A percentile compares a stretch with the other conserved stretches of the same genome.
phyloP scores from a whole-genome alignment of 2,113 vertebrate species.

The Syngnathus scovelli region DNA sequence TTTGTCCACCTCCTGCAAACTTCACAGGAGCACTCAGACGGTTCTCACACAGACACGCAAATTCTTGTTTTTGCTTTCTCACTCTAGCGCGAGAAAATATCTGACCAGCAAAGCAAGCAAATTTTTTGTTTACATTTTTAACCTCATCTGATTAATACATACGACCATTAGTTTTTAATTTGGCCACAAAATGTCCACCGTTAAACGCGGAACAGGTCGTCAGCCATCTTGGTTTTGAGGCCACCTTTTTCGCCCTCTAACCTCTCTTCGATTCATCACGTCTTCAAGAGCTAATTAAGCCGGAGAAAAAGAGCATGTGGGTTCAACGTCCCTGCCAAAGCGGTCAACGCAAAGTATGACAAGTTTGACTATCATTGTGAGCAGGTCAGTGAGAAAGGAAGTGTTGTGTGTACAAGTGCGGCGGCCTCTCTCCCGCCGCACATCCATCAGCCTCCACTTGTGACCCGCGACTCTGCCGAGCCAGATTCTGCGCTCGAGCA shows the following conservation, averaged over 20 bases:
- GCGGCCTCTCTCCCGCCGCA: constrained; percentile 42
- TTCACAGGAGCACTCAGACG: constrained; percentile 65
- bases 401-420: constrained; percentile 51
- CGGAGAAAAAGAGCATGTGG: not conserved
- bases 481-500: constrained; percentile 7
- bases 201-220: not conserved
- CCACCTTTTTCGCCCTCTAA: not conserved
- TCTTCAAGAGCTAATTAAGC: not conserved
- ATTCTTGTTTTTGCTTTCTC: constrained; percentile 58
- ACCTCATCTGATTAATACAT: too few relatives aligned
- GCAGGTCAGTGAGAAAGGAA: constrained; percentile 59
- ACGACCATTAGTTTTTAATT: not conserved
- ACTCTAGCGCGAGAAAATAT: constrained; percentile 50
- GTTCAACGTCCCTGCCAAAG: constrained; percentile 14
- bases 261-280: not conserved
- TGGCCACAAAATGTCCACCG: not conserved
- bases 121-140: not conserved
- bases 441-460: constrained; percentile 53
- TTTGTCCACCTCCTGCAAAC: constrained; percentile 67
- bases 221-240: not conserved
- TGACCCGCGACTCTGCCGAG: constrained; percentile 34
- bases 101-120: constrained; percentile 33
- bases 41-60: constrained; percentile 67
- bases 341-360: constrained; percentile 41
- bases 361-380: constrained; percentile 31